Evolutionary conservation across 2,113 vertebrate species (phyloP).

Genomic region (Diadophis punctatus): DNA sequence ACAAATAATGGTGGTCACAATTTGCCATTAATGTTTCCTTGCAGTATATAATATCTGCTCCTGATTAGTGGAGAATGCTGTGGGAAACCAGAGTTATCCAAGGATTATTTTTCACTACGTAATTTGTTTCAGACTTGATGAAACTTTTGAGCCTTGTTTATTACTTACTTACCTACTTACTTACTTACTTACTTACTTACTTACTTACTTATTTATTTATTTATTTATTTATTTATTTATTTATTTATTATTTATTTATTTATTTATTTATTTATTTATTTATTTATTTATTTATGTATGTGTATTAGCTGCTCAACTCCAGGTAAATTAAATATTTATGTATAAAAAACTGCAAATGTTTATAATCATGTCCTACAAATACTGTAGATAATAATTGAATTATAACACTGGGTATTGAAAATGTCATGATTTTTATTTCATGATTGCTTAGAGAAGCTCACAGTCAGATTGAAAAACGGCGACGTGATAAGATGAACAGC

Average conservation of each 20-base stretch:
- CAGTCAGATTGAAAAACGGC: conserved; percentile 96
- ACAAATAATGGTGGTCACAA: neutral
- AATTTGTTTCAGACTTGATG: neutral
- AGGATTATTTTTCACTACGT: neutral
- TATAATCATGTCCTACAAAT: neutral
- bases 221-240: neutral
- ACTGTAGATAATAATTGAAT: neutral
- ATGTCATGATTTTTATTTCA: neutral
- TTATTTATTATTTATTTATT: neutral
- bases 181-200: neutral
- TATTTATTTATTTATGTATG: neutral
- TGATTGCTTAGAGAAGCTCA: conserved; percentile 85
- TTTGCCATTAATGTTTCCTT: neutral
- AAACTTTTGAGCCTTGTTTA: neutral
- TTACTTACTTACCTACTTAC: neutral
- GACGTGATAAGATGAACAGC: conserved; percentile 98
- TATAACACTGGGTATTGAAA: neutral
- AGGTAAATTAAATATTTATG: neutral
- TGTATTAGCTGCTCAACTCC: neutral
- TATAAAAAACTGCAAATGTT: neutral
- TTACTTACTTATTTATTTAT: neutral
- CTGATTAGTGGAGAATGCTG: neutral
- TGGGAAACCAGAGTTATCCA: neutral
- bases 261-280: neutral
- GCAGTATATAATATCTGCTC: neutral